These are phyloP conservation scores for Ophonus ardosiacus DNA, from an alignment of 2,888 invertebrate species.

Conservation along the genomic window DNA sequence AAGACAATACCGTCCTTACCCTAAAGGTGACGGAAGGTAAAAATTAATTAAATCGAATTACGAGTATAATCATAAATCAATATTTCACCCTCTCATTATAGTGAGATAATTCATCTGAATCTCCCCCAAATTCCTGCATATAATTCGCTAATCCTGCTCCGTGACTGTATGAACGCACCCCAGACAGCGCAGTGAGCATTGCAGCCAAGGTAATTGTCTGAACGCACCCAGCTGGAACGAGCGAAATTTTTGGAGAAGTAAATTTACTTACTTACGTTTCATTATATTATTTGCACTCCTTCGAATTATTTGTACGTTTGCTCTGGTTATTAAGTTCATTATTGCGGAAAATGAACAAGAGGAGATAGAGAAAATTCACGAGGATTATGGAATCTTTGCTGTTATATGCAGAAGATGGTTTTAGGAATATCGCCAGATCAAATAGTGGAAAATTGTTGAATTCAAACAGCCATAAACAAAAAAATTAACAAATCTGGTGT, in stretches of 20 bases:
- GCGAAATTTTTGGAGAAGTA: conserved; percentile 46
- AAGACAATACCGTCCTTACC: too few species aligned
- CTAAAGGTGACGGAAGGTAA: too few species aligned
- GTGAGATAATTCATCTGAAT: neutral
- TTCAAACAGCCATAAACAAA: neutral
- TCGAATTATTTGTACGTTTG: conserved; percentile 19
- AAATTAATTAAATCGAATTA: too few species aligned
- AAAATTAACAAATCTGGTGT: too few species aligned
- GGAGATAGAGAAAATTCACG: neutral
- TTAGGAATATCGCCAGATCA: neutral
- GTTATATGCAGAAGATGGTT: neutral
- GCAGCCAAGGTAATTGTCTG: conserved; percentile 51
- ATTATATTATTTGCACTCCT: conserved; percentile 33
- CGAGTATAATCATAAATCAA: too few species aligned
- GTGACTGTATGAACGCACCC: neutral
- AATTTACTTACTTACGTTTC: conserved; percentile 52
- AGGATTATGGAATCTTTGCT: neutral
- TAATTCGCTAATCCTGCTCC: neutral
- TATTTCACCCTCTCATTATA: too few species aligned
- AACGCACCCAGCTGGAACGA: conserved; percentile 45
- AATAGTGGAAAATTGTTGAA: neutral
- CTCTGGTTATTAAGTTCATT: conserved; percentile 34
- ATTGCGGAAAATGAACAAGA: conserved; percentile 7
- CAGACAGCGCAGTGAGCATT: neutral
- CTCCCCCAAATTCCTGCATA: neutral